Conservation (phyloP, 1,140 invertebrate species). For the Mactra quadrangularis region DNA sequence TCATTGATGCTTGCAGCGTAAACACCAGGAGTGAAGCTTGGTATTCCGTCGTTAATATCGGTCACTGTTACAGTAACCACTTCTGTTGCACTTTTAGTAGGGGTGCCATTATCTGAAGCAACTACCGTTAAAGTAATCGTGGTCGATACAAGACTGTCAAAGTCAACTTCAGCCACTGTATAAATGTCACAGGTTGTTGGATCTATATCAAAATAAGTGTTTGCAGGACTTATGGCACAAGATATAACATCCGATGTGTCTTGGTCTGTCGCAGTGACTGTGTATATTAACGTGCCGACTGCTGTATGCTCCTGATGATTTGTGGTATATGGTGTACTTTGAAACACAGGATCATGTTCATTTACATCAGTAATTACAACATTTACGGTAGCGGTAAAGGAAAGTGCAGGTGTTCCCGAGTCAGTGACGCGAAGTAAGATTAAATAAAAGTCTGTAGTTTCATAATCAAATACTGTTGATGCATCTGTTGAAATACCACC, state of each 20-base stretch:
- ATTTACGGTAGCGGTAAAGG: slow-evolving; percentile 53
- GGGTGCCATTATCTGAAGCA: slow-evolving; percentile 65
- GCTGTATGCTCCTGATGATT: slow-evolving; percentile 55
- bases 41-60: slow-evolving; percentile 71
- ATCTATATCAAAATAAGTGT: slow-evolving; percentile 54
- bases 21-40: slow-evolving; percentile 65
- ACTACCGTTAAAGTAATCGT: slow-evolving; percentile 61
- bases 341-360: slow-evolving; percentile 36
- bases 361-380: slow-evolving; percentile 51
- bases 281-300: slow-evolving; percentile 57
- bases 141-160: slow-evolving; percentile 54
- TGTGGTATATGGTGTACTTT: slow-evolving; percentile 35
- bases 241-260: slow-evolving; percentile 53
- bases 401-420: slow-evolving; percentile 49
- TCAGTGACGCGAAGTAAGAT: slow-evolving; percentile 41
- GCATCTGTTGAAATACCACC: slow-evolving; percentile 57
- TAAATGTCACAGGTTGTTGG: slow-evolving; percentile 45
- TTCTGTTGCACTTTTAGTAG: slow-evolving; percentile 34
- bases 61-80: slow-evolving; percentile 66
- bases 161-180: slow-evolving; percentile 54
- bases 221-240: slow-evolving; percentile 43
- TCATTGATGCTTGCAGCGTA: slow-evolving; percentile 44
- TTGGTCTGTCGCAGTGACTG: slow-evolving; percentile 60
- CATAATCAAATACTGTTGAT: slow-evolving; percentile 63
- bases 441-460: slow-evolving; percentile 49